Evolutionary conservation across 2,113 vertebrate genomes (phyloP), one percentile per base, ranked within the genome.

Genomic region (Steatornis caripensis): DNA sequence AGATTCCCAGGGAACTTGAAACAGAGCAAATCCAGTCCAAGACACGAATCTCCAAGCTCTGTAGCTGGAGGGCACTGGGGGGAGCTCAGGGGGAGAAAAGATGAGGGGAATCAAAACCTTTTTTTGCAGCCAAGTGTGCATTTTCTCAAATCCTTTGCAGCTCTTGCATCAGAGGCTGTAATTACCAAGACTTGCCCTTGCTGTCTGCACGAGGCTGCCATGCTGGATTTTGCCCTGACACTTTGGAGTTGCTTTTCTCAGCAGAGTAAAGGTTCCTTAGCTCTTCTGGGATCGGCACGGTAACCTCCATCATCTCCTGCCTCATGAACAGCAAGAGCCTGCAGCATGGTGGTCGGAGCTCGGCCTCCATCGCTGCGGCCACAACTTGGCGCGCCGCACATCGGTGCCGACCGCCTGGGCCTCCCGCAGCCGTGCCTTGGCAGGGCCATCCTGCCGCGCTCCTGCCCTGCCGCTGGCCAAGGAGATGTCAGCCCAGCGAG

Each of bases 1-100:
- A 95, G 90, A 82, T 97, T 98, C 97, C 96, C 97, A 98, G 90
- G 84, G 80, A 95, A 94, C 90, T 71, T 89, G 88, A 89, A 97
- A 94, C 57, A 70, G 86, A 80, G 76, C 66, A 72, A 87, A 92
- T 34, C 78, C 23, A 66, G 57, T 84, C 91, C 88, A 84, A 97
- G 84, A 75, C 81, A 70, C 3, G 6, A 61, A 89, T 90, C 84
- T 92, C 46, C 41, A 43, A 61, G 93, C 87, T 85, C 61, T 71
- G 37, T 95, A 85, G 83, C 96, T 89, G 88, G 65, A 92, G 87
- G 97, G 96, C 83, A 78, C 60, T 0, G 26, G 66, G 81, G 69
- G 74, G 66, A 93, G 36, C 55, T 92, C 74, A 74, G 84, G 43
- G 88, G 82, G 71, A 75, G 87, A 30, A 39, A 57, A 58, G 61